Evolutionary conservation across 2,888 invertebrate genomes (phyloP).

Genomic region (Coleophora flavipennella): DNA sequence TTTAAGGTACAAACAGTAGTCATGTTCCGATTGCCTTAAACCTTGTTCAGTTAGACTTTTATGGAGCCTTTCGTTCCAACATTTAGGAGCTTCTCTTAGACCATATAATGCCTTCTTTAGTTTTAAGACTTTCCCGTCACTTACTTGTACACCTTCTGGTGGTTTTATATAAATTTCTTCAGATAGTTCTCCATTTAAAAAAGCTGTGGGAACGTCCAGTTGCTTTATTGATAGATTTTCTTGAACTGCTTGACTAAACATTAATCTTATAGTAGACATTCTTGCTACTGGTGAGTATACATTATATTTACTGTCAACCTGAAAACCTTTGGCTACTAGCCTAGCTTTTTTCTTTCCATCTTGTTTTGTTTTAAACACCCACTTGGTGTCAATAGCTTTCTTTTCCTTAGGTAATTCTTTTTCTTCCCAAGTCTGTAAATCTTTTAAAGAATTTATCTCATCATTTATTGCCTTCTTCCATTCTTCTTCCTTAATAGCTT

Average conservation of each 20-base stretch:
- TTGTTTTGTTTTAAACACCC: slow-evolving; percentile 5
- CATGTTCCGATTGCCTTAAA: no score
- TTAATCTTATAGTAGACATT: slow-evolving; percentile 7
- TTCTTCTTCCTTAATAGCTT: slow-evolving; percentile 1
- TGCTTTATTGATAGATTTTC: no score
- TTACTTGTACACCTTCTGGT: slow-evolving; percentile 5
- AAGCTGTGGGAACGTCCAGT: no score
- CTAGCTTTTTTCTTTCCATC: slow-evolving; percentile 6
- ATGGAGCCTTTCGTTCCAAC: slow-evolving; percentile 12
- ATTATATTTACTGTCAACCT: not conserved
- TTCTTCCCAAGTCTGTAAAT: no score
- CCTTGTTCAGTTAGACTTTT: no score
- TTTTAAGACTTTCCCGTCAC: slow-evolving; percentile 7
- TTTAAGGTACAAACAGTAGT: no score
- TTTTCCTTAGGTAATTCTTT: slow-evolving; percentile 6
- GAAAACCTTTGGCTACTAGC: slow-evolving; percentile 6
- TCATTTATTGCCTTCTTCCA: slow-evolving; percentile 1
- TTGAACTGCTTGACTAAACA: slow-evolving; percentile 6
- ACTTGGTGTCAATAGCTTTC: slow-evolving; percentile 10
- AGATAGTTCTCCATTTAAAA: no score
- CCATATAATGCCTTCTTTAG: slow-evolving; percentile 9
- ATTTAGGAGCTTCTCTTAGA: slow-evolving; percentile 6
- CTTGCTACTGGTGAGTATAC: slow-evolving; percentile 12
- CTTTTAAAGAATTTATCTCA: not conserved
- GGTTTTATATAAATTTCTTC: slow-evolving; percentile 10